Evolutionary conservation across 2,113 vertebrate genomes (phyloP).

Genomic region (Ivindomyrus marchei): DNA sequence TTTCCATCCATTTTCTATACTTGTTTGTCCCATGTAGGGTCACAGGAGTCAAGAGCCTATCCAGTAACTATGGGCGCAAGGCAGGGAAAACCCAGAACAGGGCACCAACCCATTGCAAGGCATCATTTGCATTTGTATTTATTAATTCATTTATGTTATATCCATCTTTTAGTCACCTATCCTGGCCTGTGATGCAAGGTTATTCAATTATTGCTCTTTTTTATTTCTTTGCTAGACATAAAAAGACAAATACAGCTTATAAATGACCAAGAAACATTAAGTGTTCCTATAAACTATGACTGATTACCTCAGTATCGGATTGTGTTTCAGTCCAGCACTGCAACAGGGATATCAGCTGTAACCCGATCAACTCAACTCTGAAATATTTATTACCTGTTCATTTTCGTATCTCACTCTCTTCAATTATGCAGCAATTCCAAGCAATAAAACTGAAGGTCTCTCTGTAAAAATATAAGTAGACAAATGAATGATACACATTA

Average conservation of each 20-base stretch:
- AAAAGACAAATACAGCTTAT: background rate
- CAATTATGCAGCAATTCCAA: background rate
- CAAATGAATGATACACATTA: background rate
- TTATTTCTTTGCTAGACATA: background rate
- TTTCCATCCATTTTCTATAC: background rate
- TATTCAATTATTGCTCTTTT: background rate
- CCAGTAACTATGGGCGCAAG: background rate
- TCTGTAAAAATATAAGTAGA: background rate
- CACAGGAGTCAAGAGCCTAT: background rate
- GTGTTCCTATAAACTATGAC: background rate
- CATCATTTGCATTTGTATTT: background rate
- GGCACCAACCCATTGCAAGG: background rate
- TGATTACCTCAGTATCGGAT: background rate
- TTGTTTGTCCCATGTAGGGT: background rate
- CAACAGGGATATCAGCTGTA: background rate
- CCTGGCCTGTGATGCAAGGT: background rate
- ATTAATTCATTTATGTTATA: background rate
- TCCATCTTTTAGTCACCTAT: background rate
- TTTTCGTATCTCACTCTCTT: background rate
- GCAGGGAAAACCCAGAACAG: background rate
- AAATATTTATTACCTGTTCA: conserved; percentile 2
- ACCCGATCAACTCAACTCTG: background rate
- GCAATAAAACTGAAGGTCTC: background rate
- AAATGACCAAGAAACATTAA: background rate
- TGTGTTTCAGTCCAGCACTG: background rate